Conservation (phyloP, 2,113 vertebrate genomes). For the Xiphias gladius region DNA sequence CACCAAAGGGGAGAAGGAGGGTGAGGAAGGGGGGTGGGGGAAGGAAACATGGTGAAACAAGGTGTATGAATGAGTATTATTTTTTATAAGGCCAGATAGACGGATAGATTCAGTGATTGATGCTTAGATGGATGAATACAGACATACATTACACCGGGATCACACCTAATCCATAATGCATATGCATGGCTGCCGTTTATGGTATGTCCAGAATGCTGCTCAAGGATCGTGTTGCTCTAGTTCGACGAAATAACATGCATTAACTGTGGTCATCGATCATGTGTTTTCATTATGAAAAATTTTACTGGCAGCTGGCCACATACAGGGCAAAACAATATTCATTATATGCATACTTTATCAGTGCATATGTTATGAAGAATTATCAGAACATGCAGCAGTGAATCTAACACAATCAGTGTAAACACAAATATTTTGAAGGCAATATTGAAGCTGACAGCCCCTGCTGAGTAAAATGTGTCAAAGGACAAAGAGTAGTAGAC, state of each 20-base stretch:
- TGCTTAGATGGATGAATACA: conserved; percentile 21
- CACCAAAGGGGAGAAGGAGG: conserved; percentile 25
- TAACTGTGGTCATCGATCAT: conserved; percentile 37
- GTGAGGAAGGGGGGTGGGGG: too few species aligned
- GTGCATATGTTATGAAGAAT: conserved; percentile 8
- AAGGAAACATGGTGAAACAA: too few species aligned
- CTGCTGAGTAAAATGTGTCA: neutral
- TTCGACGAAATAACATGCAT: conserved; percentile 25
- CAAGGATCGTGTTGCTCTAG: neutral
- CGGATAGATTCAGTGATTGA: conserved; percentile 45
- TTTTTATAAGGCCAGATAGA: conserved; percentile 35
- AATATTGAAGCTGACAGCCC: conserved; percentile 17
- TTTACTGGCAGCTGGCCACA: conserved; percentile 15
- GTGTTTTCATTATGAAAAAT: conserved; percentile 44
- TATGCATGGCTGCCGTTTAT: conserved; percentile 1
- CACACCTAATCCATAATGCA: conserved; percentile 27
- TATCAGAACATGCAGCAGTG: conserved; percentile 2
- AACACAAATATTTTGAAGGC: conserved; percentile 3
- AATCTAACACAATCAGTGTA: neutral
- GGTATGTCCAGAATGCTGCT: neutral
- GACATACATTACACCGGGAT: conserved; percentile 27
- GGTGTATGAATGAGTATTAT: conserved; percentile 35
- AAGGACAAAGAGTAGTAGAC: neutral
- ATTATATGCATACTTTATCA: conserved; percentile 8
- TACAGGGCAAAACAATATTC: neutral